Evolutionary conservation across 2,888 invertebrate genomes (phyloP).

Genomic region (Noctua janthe): DNA sequence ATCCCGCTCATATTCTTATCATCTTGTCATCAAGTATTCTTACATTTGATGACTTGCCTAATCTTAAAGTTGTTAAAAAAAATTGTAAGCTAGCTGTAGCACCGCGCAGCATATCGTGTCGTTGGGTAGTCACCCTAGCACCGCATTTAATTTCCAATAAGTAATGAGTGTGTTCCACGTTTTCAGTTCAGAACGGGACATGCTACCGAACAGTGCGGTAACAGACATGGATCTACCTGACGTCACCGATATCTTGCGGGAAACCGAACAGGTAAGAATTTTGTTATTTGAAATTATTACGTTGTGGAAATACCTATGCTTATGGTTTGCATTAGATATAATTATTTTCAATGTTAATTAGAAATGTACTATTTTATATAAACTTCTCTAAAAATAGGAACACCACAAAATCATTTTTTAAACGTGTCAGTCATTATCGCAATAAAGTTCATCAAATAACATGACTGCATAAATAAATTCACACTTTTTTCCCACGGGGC

Average conservation of each 20-base stretch:
- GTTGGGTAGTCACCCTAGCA: conserved; percentile 23
- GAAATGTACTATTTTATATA: not conserved
- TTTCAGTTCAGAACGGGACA: conserved; percentile 66
- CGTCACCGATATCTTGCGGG: conserved; percentile 74
- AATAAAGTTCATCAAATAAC: not conserved
- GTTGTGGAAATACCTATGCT: conserved; percentile 7
- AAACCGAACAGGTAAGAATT: conserved; percentile 78
- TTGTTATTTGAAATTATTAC: conserved; percentile 6
- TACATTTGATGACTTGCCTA: not conserved
- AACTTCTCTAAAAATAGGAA: not conserved
- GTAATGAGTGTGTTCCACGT: conserved; percentile 24
- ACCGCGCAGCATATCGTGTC: conserved; percentile 18
- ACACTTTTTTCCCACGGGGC: not conserved
- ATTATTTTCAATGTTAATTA: not conserved
- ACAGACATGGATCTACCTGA: conserved; percentile 76
- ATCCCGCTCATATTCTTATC: not conserved
- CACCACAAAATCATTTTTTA: not conserved
- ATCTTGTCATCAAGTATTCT: not conserved
- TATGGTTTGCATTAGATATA: not conserved
- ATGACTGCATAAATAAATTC: not conserved
- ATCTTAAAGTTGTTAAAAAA: not conserved
- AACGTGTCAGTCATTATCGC: not conserved
- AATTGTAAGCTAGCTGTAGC: not conserved
- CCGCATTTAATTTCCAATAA: conserved; percentile 36
- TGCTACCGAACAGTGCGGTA: conserved; percentile 73